Evolutionary conservation across 2,797 vertebrate species (phyloP), one percentile per base, ranked within the genome.

Genomic region (Galagoides demidoff): DNA sequence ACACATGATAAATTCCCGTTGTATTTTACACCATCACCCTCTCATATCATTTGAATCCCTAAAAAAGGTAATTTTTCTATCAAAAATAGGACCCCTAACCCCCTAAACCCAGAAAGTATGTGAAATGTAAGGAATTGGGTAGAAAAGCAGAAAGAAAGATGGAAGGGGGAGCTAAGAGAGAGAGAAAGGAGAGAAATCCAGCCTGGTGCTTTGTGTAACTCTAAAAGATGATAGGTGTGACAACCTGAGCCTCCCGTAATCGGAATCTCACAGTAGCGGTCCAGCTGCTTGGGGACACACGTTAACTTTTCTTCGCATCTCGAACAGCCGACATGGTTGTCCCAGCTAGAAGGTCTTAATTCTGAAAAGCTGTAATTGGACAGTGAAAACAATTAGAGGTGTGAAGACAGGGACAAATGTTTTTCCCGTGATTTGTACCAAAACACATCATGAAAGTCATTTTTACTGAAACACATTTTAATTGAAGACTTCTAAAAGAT

Each of bases 381-480:
- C 91, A 94, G 95, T 85, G 79, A 91, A 96, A 96, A 98, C 94
- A 97, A 96, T 96, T 96, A 97, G 74, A 97, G 89, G 92, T 95
- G 95, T 96, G 94, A 98, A 97, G 94, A 79, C 10, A 59, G 81
- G 85, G 81, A 96, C 63, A 25, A 79, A 68, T 97, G 94, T 92
- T 95, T 94, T 97, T 89, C 66, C 70, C 85, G 90, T 96, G 74
- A 91, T 71, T 64, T 87, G 82, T 85, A 96, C 82, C 88, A 88
- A 96, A 97, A 96, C 97, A 95, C 94, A 94, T 79, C 90, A 95
- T 97, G 96, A 98, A 97, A 98, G 85, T 95, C 97, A 95, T 97
- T 98, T 98, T 97, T 96, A 98, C 98, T 97, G 94, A 98, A 97
- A 97, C 96, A 96, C 97, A 98, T 98, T 98, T 98, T 98, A 98